Conservation (phyloP, 1,140 invertebrate genomes). For the Yoshiicerus persimilis region DNA sequence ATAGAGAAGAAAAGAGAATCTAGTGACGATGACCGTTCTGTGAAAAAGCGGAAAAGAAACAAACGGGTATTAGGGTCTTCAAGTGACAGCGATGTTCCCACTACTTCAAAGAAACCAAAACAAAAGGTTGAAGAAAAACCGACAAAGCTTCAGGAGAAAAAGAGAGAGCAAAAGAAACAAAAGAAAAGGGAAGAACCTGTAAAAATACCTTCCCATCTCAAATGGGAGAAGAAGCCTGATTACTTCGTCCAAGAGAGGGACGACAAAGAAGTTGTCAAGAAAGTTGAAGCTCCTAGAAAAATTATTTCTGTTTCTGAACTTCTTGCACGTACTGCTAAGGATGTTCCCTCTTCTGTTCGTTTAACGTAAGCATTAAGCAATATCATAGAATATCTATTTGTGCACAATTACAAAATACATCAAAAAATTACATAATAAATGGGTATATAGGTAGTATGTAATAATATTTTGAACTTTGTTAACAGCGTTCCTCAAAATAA, state of each 20-base stretch:
- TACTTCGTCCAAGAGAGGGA: not conserved
- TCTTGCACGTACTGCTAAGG: not conserved
- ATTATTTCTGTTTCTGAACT: not conserved
- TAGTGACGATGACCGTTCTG: not conserved
- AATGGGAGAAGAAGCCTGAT: not conserved
- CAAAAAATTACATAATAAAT: no score
- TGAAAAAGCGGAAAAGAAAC: not conserved
- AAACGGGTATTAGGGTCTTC: not conserved
- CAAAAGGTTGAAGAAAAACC: not conserved
- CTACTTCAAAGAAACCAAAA: not conserved
- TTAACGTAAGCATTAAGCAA: not conserved
- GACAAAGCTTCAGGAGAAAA: not conserved
- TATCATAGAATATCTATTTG: not conserved
- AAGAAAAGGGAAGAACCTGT: not conserved
- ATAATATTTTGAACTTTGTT: not conserved
- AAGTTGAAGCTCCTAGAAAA: not conserved
- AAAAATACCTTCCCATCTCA: not conserved
- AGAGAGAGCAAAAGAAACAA: not conserved
- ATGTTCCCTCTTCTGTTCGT: not conserved
- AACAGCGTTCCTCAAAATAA: not conserved
- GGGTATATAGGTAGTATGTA: no score
- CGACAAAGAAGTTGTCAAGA: not conserved
- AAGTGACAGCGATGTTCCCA: not conserved
- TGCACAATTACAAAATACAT: not conserved
- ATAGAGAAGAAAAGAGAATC: not conserved